These are phyloP conservation scores for Sebastes umbrosus DNA, from an alignment of 2,797 vertebrate species.

Conservation along the genomic window DNA sequence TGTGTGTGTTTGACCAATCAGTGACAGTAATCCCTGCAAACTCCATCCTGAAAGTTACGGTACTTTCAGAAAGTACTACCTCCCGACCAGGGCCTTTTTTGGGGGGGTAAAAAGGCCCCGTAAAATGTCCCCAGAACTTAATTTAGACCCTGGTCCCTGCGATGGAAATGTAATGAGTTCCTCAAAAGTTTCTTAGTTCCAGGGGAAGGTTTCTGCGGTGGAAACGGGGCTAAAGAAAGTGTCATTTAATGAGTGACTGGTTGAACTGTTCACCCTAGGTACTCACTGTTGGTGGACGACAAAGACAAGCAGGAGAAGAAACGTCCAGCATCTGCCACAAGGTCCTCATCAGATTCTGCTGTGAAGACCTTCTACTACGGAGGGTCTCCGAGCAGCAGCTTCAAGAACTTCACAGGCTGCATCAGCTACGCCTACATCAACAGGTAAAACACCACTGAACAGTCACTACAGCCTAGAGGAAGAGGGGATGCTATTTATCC, in stretches of 20 bases:
- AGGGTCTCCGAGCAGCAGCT: constrained; percentile 86
- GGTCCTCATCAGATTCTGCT: constrained; percentile 40
- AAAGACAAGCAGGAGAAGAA: constrained; percentile 85
- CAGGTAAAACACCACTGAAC: constrained; percentile 78
- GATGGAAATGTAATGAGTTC: too few relatives aligned
- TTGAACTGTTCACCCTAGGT: constrained; percentile 74
- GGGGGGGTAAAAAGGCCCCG: fast-evolving
- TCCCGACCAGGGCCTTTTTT: too few relatives aligned
- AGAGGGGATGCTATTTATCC: neutral
- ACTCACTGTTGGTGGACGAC: constrained; percentile 90
- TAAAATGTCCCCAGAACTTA: fast-evolving
- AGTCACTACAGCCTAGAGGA: neutral
- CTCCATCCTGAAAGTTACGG: too few relatives aligned
- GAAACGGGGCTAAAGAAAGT: too few relatives aligned
- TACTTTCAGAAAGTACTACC: too few relatives aligned
- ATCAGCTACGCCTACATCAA: constrained; percentile 96
- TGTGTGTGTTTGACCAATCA: too few relatives aligned
- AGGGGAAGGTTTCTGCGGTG: too few relatives aligned
- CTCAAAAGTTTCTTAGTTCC: too few relatives aligned
- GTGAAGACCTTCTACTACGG: constrained; percentile 90
- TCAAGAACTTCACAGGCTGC: constrained; percentile 94
- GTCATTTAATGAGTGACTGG: neutral
- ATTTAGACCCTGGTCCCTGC: too few relatives aligned
- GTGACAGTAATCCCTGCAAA: too few relatives aligned
- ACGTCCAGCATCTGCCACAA: constrained; percentile 50